Percentiles rank a stretch among this genome's conserved stretches.
Evolutionary conservation across 2,113 vertebrate species (phyloP).

Genomic region (human (Homo sapiens)): DNA sequence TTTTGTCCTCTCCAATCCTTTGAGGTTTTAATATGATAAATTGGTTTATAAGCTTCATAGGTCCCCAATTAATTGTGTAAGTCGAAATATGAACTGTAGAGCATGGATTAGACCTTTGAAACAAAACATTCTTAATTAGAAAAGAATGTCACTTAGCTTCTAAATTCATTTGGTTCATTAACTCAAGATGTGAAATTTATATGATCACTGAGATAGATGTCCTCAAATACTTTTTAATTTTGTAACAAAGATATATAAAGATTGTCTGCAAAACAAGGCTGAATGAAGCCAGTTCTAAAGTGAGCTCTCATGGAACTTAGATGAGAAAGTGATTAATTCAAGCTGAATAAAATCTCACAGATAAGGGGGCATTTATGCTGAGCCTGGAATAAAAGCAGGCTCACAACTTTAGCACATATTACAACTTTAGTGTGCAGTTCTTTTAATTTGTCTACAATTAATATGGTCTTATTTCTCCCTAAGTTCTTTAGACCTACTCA

Average conservation of each 20-base stretch:
- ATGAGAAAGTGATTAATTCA: constrained; percentile 3
- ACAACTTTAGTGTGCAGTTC: background rate
- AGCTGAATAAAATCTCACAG: background rate
- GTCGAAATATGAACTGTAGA: background rate
- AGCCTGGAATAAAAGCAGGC: background rate
- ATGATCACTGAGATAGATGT: background rate
- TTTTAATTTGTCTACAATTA: constrained; percentile 41
- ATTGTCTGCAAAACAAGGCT: background rate
- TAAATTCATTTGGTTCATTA: constrained; percentile 45
- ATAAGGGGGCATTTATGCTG: background rate
- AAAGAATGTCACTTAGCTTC: constrained; percentile 9
- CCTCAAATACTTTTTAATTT: background rate
- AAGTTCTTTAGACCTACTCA: background rate
- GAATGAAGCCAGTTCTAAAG: background rate
- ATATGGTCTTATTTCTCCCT: background rate
- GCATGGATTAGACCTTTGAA: constrained; percentile 33
- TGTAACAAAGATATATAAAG: background rate
- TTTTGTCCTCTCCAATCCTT: background rate
- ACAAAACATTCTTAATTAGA: constrained; percentile 51
- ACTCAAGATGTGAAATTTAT: constrained; percentile 6
- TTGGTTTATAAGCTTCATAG: constrained; percentile 4
- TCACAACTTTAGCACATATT: background rate
- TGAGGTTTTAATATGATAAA: constrained; percentile 26
- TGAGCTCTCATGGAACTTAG: background rate
- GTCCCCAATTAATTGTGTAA: background rate